Conservation (phyloP, 2,888 invertebrate species). For the Agrotis exclamationis region DNA sequence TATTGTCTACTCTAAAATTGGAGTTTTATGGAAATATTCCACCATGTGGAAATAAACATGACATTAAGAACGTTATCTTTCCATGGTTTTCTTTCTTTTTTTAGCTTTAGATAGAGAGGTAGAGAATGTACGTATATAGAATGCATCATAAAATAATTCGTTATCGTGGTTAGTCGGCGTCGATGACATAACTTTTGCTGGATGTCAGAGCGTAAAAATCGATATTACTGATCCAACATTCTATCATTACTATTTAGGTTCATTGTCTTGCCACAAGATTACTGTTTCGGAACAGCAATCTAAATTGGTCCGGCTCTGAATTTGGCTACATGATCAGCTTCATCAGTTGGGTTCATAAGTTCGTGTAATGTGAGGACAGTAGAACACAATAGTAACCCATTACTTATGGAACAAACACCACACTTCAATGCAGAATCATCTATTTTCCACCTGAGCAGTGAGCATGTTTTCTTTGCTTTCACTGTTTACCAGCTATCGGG, state of each 20-base stretch:
- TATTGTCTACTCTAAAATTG: slow-evolving; percentile 37
- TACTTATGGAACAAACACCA: background rate
- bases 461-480: background rate
- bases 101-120: too few species aligned
- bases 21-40: slow-evolving; percentile 25
- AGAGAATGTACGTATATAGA: background rate
- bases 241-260: background rate
- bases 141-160: background rate
- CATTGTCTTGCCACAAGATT: background rate
- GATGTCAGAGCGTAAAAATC: too few species aligned
- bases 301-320: background rate
- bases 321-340: background rate
- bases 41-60: background rate
- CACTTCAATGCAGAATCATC: background rate
- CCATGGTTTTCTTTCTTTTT: too few species aligned
- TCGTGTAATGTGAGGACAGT: background rate
- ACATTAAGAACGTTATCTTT: background rate
- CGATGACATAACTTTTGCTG: background rate
- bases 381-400: background rate
- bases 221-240: too few species aligned
- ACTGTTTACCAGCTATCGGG: background rate
- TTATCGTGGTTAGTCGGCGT: background rate
- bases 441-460: background rate
- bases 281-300: background rate
- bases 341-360: background rate